A percentile compares a stretch with the other conserved stretches of the same genome.
These are phyloP conservation scores for Corythaixoides concolor DNA, from an alignment of 2,113 vertebrate genomes.

Conservation along the genomic window DNA sequence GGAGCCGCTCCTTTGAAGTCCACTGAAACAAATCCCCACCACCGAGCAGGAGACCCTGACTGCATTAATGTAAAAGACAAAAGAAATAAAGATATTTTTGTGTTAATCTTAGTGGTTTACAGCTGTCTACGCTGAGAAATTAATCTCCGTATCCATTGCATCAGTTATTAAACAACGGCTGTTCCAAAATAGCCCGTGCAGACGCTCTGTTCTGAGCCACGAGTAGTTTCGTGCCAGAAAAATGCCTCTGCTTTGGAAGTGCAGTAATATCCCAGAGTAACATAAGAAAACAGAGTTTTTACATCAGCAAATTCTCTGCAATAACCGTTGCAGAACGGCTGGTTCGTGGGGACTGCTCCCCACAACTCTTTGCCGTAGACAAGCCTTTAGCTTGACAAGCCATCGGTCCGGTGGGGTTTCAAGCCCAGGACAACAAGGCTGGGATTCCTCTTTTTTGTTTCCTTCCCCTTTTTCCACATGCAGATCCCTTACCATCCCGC, in stretches of 20 bases:
- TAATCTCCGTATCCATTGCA: background rate
- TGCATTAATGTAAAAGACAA: background rate
- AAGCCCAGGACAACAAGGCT: background rate
- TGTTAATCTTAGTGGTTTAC: background rate
- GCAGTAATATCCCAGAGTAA: background rate
- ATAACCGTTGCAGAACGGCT: fast-evolving
- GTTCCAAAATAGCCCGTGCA: constrained; percentile 15
- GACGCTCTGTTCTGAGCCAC: background rate
- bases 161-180: background rate
- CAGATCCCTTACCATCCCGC: fast-evolving
- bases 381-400: background rate
- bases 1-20: background rate
- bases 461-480: background rate
- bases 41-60: background rate
- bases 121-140: background rate
- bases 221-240: background rate
- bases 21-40: fast-evolving
- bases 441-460: background rate
- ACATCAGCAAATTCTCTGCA: background rate
- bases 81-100: background rate
- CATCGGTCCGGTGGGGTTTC: fast-evolving
- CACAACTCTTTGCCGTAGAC: fast-evolving
- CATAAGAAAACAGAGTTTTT: background rate
- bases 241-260: background rate
- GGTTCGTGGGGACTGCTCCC: fast-evolving